Base-by-base conservation (phyloP, 64 coral and sea anemone genomes). In the Cladopsammia gracilis region DNA sequence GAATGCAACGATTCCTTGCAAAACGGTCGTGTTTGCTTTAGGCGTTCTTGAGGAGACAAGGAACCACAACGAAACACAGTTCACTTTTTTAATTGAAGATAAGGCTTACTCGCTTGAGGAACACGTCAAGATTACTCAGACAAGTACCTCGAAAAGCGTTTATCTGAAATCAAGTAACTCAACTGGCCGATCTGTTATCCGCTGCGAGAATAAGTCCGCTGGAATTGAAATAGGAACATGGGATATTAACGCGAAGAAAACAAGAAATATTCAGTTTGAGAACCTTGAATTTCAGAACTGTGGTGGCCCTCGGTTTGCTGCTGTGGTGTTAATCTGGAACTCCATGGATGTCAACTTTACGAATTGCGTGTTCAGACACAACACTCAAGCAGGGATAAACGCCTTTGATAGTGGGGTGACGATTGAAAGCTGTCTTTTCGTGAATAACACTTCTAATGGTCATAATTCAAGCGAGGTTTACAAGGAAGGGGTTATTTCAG, bases 361-460 rank as follows among this genome's bases (percentile, higher is more conserved):
- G 44, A 65, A 78, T 4, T 97, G 96, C 23, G 73, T 49, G 0
- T 97, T 97, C 61, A 62, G 53, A 71, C 65, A 97, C 48, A 97
- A 97, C 56, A 34, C 14, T 5, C 93, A 97, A 67, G 88, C 92
- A 26, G 96, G 67, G 20, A 80, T 97, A 7, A 97, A 97, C 45
- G 75, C 74, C 10, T 90, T 97, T 43, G 88, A 97, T 42, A 97
- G 96, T 45, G 94, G 82, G 42, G 64, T 97, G 14, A 67, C 43
- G 0, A 65, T 97, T 8, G 66, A 94, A n/a, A 76, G 58, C 10
- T 94, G 82, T 50, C n/a, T 49, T 82, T 97, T 97, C 48, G 26
- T 58, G 4, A 93, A 96, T 57, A 96, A 96, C 22, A 96, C 95
- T 12, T 75, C 86, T 62, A 96, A 96, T 80, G 79, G 58, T 3